Evolutionary conservation across 2,888 invertebrate species (phyloP), one percentile per base, ranked within the genome.

Genomic region (Melolontha melolontha): DNA sequence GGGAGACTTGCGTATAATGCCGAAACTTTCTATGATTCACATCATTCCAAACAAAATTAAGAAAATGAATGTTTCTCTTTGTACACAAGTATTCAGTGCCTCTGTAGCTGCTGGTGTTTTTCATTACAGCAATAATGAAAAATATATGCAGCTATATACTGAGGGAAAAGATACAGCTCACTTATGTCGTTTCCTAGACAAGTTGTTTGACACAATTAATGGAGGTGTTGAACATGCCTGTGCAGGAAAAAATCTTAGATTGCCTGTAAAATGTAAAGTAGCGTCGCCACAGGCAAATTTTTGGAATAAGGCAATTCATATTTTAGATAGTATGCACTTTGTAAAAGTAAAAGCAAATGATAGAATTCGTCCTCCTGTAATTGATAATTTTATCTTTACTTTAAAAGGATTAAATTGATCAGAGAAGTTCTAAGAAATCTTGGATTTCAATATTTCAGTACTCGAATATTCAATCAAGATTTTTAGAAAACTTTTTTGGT

Each of bases 61-160:
- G n/a, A n/a, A n/a, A n/a, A n/a, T n/a, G n/a, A n/a, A n/a, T 39
- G 72, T 74, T 1, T 69, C 69, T 7, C 14, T 16, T 6, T 66
- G 64, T n/a, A 68, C 63, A n/a, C 75, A 74, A 59, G 73, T 73
- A 0, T 74, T 74, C 22, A 74, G 72, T 59, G 64, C 69, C 49
- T 62, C 57, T 34, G 74, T 71, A n/a, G 73, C 71, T 4, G 40
- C 73, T 8, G 52, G 69, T 16, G 71, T 73, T 29, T 29, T 55
- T 59, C 42, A 41, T 22, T 44, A 42, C 59, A 11, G 12, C 11
- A 44, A 44, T 7, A 14, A 44, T 11, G 12, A 44, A 11, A 44
- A 12, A 11, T 12, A 11, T 12, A 6, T 44, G 7, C 11, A 12
- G 2, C 2, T 12, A 12, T 12, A 1, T 44, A 12, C 44, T 16